These are phyloP conservation scores for Drosophila eohydei DNA, from an alignment of 2,888 invertebrate species.

Conservation along the genomic window DNA sequence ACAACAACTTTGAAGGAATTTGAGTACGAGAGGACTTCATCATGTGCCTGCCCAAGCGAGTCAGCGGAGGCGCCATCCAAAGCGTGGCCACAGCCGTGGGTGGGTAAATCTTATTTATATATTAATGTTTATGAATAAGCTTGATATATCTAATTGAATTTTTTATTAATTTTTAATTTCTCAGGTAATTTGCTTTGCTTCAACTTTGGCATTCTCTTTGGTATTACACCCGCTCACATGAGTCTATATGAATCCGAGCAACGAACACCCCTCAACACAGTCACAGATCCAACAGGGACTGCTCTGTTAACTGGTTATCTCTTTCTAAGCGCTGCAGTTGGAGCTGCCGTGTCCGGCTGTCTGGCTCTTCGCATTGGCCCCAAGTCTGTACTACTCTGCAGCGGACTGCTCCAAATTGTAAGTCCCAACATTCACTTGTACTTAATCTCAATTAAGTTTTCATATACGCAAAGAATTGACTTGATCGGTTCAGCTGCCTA, in stretches of 20 bases:
- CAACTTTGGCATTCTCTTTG: slow-evolving; percentile 82
- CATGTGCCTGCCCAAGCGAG: slow-evolving; percentile 76
- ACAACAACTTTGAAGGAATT: not conserved
- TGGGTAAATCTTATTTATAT: slow-evolving; percentile 20
- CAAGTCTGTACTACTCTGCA: slow-evolving; percentile 71
- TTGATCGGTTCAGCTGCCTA: not conserved
- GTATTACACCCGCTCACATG: slow-evolving; percentile 80
- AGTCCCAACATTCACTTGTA: slow-evolving; percentile 31
- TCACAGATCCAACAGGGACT: slow-evolving; percentile 65
- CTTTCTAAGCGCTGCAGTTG: slow-evolving; percentile 77
- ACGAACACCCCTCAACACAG: slow-evolving; percentile 69
- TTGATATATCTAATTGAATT: not conserved
- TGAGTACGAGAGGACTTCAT: slow-evolving; percentile 1
- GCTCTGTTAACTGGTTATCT: slow-evolving; percentile 76
- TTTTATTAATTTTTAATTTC: no score
- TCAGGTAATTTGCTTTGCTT: slow-evolving; percentile 79
- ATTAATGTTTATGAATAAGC: no score
- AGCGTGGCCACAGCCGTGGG: slow-evolving; percentile 69
- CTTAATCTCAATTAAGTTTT: not conserved
- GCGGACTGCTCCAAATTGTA: slow-evolving; percentile 82
- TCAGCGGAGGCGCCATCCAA: slow-evolving; percentile 69
- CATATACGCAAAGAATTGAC: not conserved
- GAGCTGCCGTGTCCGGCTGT: slow-evolving; percentile 75
- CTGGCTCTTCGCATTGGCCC: slow-evolving; percentile 76
- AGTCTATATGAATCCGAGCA: slow-evolving; percentile 71